phyloP scores from a whole-genome alignment of 2,888 invertebrate species.

The Bellardia pandia region DNA sequence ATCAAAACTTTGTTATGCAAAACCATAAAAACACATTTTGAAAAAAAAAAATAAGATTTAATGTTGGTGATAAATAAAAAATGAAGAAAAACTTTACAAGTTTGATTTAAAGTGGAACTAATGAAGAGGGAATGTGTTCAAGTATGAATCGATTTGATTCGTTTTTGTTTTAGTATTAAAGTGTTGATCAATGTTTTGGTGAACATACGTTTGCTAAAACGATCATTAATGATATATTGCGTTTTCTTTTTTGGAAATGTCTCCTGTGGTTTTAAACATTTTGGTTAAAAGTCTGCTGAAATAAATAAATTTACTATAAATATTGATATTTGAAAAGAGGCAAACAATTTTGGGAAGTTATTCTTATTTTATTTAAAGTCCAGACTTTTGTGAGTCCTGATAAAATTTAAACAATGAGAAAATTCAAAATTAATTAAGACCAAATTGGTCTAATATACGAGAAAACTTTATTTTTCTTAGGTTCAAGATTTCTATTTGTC shows the following conservation, averaged over 20 bases:
- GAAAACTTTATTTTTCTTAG: too few relatives aligned
- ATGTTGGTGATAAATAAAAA: conserved; percentile 58
- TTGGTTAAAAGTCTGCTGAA: neutral
- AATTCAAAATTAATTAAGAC: too few relatives aligned
- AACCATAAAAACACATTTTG: neutral
- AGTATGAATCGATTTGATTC: conserved; percentile 3
- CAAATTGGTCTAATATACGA: too few relatives aligned
- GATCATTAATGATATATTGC: conserved; percentile 43
- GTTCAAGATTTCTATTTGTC: too few relatives aligned
- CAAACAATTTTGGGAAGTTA: neutral
- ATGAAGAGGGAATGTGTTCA: neutral
- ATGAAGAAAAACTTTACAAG: conserved; percentile 31
- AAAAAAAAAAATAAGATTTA: conserved; percentile 31
- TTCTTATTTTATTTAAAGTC: neutral
- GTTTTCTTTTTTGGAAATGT: conserved; percentile 27
- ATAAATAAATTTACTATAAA: conserved; percentile 16
- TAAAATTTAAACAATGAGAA: too few relatives aligned
- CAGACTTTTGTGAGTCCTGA: too few relatives aligned
- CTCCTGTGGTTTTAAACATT: conserved; percentile 45
- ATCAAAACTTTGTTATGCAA: conserved; percentile 61
- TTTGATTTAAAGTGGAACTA: conserved; percentile 29
- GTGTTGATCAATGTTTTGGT: conserved; percentile 30
- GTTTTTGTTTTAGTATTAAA: conserved; percentile 17
- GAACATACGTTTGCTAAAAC: neutral
- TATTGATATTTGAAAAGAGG: neutral